Evolutionary conservation across 2,113 vertebrate species (phyloP).

Genomic region (Laterallus jamaicensis): DNA sequence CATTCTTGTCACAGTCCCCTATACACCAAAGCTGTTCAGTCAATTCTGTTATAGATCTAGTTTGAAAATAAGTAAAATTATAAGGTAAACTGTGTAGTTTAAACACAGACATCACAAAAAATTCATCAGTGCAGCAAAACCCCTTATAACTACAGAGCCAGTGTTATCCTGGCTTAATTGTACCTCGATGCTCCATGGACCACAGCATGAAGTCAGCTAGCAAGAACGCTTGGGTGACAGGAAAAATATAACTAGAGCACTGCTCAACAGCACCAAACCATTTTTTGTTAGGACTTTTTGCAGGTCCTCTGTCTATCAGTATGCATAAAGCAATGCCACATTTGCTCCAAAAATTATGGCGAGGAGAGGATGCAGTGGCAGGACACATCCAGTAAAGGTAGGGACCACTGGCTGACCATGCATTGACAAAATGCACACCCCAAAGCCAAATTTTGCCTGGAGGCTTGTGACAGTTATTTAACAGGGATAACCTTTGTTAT

Average conservation of each 20-base stretch:
- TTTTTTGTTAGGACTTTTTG: neutral
- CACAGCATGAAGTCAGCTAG: neutral
- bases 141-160: neutral
- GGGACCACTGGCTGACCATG: neutral
- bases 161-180: neutral
- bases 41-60: neutral
- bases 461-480: neutral
- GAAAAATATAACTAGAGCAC: neutral
- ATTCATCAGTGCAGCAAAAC: neutral
- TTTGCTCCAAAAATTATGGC: neutral
- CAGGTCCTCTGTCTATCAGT: neutral
- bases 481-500: neutral
- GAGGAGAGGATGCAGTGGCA: neutral
- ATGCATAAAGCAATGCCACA: neutral
- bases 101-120: neutral
- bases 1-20: neutral
- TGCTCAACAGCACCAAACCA: neutral
- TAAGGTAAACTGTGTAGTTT: neutral
- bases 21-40: neutral
- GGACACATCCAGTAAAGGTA: rapidly evolving
- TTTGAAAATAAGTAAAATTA: neutral
- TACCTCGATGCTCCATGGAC: rapidly evolving
- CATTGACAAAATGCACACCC: rapidly evolving
- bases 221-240: neutral
- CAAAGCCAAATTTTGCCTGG: neutral